phyloP scores from a whole-genome alignment of 2,888 invertebrate species.

The Meganola albula region DNA sequence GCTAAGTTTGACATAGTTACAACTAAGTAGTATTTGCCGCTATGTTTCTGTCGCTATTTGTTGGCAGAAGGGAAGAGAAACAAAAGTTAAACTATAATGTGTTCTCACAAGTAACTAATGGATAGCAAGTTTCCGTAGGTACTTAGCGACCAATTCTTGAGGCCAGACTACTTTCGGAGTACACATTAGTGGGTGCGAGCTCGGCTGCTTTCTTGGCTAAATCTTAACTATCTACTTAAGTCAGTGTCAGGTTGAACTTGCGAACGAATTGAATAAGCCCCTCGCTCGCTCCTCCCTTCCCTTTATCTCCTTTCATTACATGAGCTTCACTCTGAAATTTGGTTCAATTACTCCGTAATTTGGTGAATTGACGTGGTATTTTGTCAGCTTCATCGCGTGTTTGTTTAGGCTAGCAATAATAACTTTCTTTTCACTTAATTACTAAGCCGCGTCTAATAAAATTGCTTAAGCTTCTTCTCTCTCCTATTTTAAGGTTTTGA shows the following conservation, averaged over 20 bases:
- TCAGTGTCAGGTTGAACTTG: constrained; percentile 58
- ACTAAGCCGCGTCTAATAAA: no score
- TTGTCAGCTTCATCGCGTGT: constrained; percentile 59
- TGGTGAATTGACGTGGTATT: constrained; percentile 65
- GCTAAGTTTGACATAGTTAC: no score
- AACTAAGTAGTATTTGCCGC: no score
- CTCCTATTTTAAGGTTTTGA: no score
- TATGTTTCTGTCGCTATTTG: constrained; percentile 44
- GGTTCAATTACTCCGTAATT: constrained; percentile 70
- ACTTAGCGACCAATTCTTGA: constrained; percentile 68
- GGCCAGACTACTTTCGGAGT: constrained; percentile 67
- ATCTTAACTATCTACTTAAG: constrained; percentile 73
- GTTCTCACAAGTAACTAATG: constrained; percentile 70
- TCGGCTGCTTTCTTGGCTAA: constrained; percentile 58
- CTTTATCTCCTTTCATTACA: constrained; percentile 70
- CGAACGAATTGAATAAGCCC: constrained; percentile 64
- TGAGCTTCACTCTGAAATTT: constrained; percentile 66
- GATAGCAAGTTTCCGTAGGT: constrained; percentile 67
- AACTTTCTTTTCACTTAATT: no score
- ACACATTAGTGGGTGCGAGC: constrained; percentile 64
- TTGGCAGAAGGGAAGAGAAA: constrained; percentile 49
- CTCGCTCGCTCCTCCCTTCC: constrained; percentile 48
- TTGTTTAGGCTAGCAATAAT: no score
- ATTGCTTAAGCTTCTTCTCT: no score
- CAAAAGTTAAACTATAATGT: constrained; percentile 70